Base-by-base conservation (phyloP, 2,113 vertebrate genomes). In the Brienomyrus brachyistius region DNA sequence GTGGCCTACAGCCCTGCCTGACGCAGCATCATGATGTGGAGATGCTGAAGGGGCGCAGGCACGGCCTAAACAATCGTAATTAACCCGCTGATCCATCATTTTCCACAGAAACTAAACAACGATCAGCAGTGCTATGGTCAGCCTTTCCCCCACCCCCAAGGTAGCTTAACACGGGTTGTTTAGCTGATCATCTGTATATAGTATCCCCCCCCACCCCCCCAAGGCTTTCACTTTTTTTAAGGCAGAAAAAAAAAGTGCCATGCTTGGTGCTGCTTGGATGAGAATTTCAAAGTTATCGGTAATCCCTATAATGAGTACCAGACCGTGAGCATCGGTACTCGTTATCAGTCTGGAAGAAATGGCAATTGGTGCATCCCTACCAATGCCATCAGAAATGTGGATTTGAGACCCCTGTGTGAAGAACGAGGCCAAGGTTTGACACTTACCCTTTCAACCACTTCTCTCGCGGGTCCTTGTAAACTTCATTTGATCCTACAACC, bases 371-470 rank as follows among this genome's bases (percentile, higher is more conserved):
- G 43, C 77, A 45, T 82, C 43, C 77, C 77, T 43, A 82, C 19
- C 31, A 82, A 45, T 21, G 17, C 40, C 31, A 19, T 45, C 82
- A 10, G 7, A 84, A 84, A 48, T 11, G 21, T 47, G 45, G 47
- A 48, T 84, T 43, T 40, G 19, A 45, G 15, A 45, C 2, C 77
- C 40, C 43, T 1, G 43, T 43, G 77, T 43, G 35, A 82, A 17
- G 19, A 82, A n/a, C 23, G 45, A 47, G 82, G 13, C 27, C 50
- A 23, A 11, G 21, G 21, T 9, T 13, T 59, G 52, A 45, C 40
- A 88, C 92, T 97, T 94, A 98, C 98, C 98, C 97, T 96, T 97
- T 98, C 0, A 95, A 90, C 94, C 94, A 96, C 90, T 97, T 98
- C 91, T 99, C 98, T 93, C 97, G 95, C 10, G 95, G 95, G 92